A percentile compares a stretch with the other conserved stretches of the same genome.
Conservation (phyloP, 2,888 invertebrate genomes). For the Nebria brevicollis region DNA sequence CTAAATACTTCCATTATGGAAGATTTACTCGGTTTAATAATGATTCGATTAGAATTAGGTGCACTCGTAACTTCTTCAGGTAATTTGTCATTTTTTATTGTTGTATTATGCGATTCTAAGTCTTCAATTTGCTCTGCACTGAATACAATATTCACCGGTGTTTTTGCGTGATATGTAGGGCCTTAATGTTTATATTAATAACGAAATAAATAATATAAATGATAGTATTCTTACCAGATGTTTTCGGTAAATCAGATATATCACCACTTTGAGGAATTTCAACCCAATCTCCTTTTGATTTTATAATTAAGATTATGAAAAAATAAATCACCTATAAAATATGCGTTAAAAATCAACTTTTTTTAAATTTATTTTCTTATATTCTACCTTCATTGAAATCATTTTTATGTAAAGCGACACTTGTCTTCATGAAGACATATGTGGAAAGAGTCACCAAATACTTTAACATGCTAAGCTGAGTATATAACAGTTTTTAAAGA, state of each 20-base stretch:
- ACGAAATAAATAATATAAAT: background rate
- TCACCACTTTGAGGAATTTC: conserved; percentile 32
- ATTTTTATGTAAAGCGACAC: background rate
- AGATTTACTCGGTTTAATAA: conserved; percentile 22
- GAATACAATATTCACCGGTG: conserved; percentile 25
- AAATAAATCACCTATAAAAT: conserved; percentile 9
- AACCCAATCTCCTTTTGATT: conserved; percentile 32
- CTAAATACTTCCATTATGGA: conserved; percentile 37
- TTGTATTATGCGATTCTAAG: conserved; percentile 18
- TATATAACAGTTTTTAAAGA: conserved; percentile 41
- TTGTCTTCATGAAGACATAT: background rate
- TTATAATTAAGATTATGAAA: background rate
- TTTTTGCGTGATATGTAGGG: conserved; percentile 15
- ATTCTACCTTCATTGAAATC: conserved; percentile 2
- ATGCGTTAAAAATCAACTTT: background rate
- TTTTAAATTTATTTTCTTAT: background rate
- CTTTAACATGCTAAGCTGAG: conserved; percentile 31
- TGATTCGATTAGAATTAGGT: conserved; percentile 17
- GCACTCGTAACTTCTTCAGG: background rate
- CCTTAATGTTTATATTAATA: background rate
- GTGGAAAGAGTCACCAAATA: background rate
- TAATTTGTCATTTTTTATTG: conserved; percentile 24
- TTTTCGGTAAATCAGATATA: conserved; percentile 16
- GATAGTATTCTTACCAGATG: conserved; percentile 16
- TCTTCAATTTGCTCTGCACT: conserved; percentile 29